Evolutionary conservation across 2,888 invertebrate genomes (phyloP).

Genomic region (Diarsia dahlii): DNA sequence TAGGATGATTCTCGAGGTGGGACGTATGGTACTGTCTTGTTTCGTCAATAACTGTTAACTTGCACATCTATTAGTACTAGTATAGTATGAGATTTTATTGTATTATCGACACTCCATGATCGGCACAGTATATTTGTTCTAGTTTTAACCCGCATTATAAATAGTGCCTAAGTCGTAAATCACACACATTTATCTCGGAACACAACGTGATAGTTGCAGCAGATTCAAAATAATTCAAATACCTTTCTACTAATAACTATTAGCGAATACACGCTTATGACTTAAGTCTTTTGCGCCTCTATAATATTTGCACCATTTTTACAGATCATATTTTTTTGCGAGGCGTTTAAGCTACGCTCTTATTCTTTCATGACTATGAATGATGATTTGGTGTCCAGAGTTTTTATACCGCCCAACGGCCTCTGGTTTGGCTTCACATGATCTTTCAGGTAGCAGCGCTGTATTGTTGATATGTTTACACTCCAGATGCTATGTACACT

Average conservation of each 20-base stretch:
- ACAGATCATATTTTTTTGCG: background rate
- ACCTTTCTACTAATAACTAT: background rate
- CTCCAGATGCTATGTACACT: background rate
- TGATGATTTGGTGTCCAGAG: too few relatives aligned
- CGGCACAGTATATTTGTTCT: background rate
- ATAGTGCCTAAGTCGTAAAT: constrained; percentile 3
- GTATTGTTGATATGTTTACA: background rate
- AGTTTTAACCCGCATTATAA: background rate
- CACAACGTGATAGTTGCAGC: background rate
- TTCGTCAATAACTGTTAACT: background rate
- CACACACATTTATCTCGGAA: background rate
- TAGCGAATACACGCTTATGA: background rate
- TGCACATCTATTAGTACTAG: background rate
- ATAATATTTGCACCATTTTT: background rate
- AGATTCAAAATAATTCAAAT: background rate
- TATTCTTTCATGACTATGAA: too few relatives aligned
- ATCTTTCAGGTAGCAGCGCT: background rate
- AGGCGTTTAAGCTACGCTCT: background rate
- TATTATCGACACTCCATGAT: background rate
- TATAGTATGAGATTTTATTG: background rate
- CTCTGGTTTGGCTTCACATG: too few relatives aligned
- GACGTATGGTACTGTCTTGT: background rate
- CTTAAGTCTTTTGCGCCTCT: background rate
- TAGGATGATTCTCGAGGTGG: background rate
- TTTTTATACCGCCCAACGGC: too few relatives aligned